phyloP scores from a whole-genome alignment of 2,888 invertebrate genomes.

The Drosophila longiperda region DNA sequence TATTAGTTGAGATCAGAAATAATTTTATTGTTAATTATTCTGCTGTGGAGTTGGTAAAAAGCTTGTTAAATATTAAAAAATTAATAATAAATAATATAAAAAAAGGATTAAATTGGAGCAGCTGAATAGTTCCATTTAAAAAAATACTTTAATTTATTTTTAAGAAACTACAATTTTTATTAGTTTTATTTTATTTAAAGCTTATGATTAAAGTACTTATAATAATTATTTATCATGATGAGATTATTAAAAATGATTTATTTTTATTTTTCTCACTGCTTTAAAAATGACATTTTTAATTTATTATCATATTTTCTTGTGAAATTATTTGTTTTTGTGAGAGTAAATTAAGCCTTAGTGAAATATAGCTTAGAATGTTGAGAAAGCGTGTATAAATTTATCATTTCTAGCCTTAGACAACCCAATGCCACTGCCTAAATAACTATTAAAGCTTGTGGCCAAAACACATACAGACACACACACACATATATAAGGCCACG shows the following conservation, averaged over 20 bases:
- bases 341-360: not conserved
- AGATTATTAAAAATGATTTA: not conserved
- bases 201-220: not conserved
- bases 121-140: not conserved
- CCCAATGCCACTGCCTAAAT: conserved; percentile 5
- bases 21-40: conserved; percentile 17
- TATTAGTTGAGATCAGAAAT: conserved; percentile 7
- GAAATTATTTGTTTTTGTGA: not conserved
- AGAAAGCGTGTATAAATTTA: conserved; percentile 3
- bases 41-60: not conserved
- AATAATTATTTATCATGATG: not conserved
- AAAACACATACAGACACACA: conserved; percentile 14
- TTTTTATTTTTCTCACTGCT: not conserved
- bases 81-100: not conserved
- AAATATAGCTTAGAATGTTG: not conserved
- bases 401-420: conserved; percentile 9
- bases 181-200: not conserved
- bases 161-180: not conserved
- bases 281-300: not conserved
- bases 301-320: not conserved
- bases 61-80: not conserved
- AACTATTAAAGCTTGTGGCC: conserved; percentile 56
- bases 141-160: not conserved
- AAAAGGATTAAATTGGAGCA: not conserved
- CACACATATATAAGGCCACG: conserved; percentile 41